Conservation (phyloP, 1,140 invertebrate genomes). For the Mercenaria mercenaria region DNA sequence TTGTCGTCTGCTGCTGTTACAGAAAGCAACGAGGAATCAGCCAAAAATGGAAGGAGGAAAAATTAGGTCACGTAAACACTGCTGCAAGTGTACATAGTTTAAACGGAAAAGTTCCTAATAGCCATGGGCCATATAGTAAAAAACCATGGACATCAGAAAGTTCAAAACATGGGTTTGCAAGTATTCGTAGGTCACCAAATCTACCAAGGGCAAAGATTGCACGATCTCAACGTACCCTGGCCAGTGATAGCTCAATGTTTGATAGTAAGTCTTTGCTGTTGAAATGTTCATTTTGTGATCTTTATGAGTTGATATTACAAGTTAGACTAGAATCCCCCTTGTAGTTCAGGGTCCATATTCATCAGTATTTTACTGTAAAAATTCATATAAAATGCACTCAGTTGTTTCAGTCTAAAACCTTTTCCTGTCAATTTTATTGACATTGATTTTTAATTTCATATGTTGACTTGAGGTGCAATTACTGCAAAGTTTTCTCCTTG, state of each 20-base stretch:
- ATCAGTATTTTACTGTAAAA: too few species aligned
- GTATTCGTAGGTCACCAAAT: conserved; percentile 60
- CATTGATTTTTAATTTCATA: too few species aligned
- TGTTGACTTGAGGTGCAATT: too few species aligned
- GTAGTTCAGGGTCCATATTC: too few species aligned
- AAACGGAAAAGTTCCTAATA: conserved; percentile 31
- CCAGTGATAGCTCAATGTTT: conserved; percentile 28
- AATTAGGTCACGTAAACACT: conserved; percentile 66
- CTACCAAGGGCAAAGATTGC: conserved; percentile 59
- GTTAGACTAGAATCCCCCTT: too few species aligned
- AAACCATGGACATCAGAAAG: conserved; percentile 56
- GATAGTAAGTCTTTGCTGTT: conserved; percentile 65
- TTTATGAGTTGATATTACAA: too few species aligned
- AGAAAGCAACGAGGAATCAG: conserved; percentile 59
- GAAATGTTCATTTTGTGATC: conserved; percentile 45
- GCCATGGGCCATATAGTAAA: not conserved
- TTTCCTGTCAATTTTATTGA: too few species aligned
- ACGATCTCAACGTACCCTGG: conserved; percentile 29
- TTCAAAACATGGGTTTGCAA: conserved; percentile 62
- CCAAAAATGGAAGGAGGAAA: conserved; percentile 58
- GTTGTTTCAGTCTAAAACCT: too few species aligned
- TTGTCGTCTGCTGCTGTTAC: conserved; percentile 58
- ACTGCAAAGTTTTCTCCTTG: too few species aligned
- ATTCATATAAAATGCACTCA: too few species aligned
- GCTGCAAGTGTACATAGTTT: conserved; percentile 66